Evolutionary conservation across 2,113 vertebrate species (phyloP), one percentile per base, ranked within the genome.

Genomic region (Pteronura brasiliensis): DNA sequence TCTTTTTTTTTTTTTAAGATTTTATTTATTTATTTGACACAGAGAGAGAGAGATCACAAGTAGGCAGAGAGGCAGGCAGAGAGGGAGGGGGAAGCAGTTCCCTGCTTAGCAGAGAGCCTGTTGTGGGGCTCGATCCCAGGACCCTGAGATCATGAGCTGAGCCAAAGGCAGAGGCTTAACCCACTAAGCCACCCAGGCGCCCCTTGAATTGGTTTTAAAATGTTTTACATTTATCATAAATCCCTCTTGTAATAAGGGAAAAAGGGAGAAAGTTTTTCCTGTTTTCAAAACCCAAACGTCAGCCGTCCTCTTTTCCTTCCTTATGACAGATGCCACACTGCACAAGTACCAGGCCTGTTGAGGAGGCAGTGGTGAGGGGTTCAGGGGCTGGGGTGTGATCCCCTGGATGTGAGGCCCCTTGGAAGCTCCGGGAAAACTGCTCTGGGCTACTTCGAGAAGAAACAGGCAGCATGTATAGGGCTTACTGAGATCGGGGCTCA

Each of bases 221-320:
- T 69, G 67, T 84, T 90, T 92, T 7, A 72, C 6, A 71, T 69
- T 81, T 91, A 65, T 63, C 65, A 89, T 81, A 92, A 72, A 89
- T 90, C 42, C 59, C 44, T 71, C 81, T 34, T 65, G 11, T 83
- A 84, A 27, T 23, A 71, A 81, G 6, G 34, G 18, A 5, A 36
- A 61, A 77, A 17, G 4, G 42, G 18, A 74, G 10, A 81, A 44
- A 17, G 0, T 42, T 65, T 90, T 65, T 67, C 36, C 44, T 55
- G 7, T 93, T 92, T 86, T 65, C 39, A 71, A 92, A 74, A 52
- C 1, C 29, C 61, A 52, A 63, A 57, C 3, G 2, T 55, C 29
- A 39, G n/a, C 36, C 23, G 18, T 3, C 34, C 23, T 67, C 47
- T 18, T 21, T 1, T 27, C 61, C 44, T 47, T 63, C 3, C 4